These are phyloP conservation scores for Bombycilla garrulus DNA, from an alignment of 2,113 vertebrate species.

Conservation along the genomic window DNA sequence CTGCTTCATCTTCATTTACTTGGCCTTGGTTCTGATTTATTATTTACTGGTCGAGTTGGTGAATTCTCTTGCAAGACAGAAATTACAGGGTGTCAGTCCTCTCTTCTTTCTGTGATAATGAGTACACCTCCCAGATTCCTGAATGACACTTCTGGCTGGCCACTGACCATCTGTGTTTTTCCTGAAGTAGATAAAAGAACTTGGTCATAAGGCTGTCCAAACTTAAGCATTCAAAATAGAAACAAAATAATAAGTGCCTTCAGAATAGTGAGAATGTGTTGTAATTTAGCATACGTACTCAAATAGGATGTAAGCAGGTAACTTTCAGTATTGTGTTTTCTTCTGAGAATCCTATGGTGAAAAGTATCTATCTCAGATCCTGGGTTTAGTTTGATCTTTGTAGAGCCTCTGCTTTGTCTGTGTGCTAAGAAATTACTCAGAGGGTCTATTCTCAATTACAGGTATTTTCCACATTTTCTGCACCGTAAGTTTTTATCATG, in stretches of 20 bases:
- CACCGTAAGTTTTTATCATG: background rate
- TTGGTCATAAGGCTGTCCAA: background rate
- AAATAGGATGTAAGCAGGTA: background rate
- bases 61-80: constrained; percentile 67
- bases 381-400: background rate
- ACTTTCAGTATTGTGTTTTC: background rate
- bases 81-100: constrained; percentile 58
- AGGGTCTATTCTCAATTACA: background rate
- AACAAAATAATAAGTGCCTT: constrained; percentile 18
- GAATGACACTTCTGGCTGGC: constrained; percentile 65
- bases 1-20: constrained; percentile 28
- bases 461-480: background rate
- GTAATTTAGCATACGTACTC: background rate
- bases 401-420: background rate
- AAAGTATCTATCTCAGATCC: background rate
- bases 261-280: background rate
- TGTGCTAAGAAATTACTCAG: background rate
- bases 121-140: constrained; percentile 51
- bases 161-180: constrained; percentile 54
- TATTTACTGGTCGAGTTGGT: constrained; percentile 47
- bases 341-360: background rate
- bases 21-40: constrained; percentile 61
- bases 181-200: constrained; percentile 56
- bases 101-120: constrained; percentile 64
- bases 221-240: constrained; percentile 30